Evolutionary conservation across 2,888 invertebrate species (phyloP).

Genomic region (Nomada goodeniana): DNA sequence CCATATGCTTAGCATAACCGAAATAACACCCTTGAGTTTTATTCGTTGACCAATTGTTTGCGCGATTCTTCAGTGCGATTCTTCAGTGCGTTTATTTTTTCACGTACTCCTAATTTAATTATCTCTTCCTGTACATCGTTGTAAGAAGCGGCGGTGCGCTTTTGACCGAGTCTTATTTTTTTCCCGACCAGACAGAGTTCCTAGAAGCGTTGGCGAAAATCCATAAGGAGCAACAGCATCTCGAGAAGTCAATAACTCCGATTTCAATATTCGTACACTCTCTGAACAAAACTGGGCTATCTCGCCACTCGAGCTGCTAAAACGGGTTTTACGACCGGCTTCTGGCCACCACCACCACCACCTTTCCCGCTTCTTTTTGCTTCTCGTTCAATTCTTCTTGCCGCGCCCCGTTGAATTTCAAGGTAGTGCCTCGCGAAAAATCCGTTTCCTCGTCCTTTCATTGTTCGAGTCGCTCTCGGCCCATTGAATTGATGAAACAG

Average conservation of each 20-base stretch:
- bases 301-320: slow-evolving; percentile 66
- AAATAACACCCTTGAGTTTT: too few relatives aligned
- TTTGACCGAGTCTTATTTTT: neutral
- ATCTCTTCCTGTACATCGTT: too few relatives aligned
- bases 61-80: too few relatives aligned
- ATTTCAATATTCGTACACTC: slow-evolving; percentile 59
- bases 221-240: neutral
- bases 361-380: slow-evolving; percentile 44
- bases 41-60: too few relatives aligned
- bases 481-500: neutral
- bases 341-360: slow-evolving; percentile 49
- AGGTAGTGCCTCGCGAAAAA: slow-evolving; percentile 37
- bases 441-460: slow-evolving; percentile 27
- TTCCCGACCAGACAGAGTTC: neutral
- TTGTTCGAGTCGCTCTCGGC: neutral
- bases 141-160: neutral
- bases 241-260: slow-evolving; percentile 43
- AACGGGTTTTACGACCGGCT: slow-evolving; percentile 69
- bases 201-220: neutral
- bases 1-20: too few relatives aligned
- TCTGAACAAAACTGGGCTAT: slow-evolving; percentile 67
- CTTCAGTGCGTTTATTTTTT: too few relatives aligned
- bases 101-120: too few relatives aligned
- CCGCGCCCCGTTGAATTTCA: slow-evolving; percentile 21
- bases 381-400: slow-evolving; percentile 39